Percentiles rank a stretch among this genome's conserved stretches.
phyloP scores from a whole-genome alignment of 23 tunicate species.

The Botrylloides violaceus region DNA sequence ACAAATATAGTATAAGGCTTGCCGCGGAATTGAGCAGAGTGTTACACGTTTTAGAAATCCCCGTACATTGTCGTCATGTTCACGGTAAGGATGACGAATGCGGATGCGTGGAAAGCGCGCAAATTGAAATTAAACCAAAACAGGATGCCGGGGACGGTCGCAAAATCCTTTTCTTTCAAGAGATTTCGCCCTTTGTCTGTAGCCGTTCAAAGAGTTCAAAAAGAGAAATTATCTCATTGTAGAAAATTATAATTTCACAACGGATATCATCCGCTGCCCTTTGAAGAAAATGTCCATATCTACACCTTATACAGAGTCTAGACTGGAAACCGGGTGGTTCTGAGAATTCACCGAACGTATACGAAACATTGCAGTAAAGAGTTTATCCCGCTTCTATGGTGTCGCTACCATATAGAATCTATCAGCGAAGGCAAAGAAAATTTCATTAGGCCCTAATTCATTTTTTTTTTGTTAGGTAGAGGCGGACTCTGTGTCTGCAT shows the following conservation, averaged over 20 bases:
- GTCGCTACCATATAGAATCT: too few species aligned
- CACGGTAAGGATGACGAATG: neutral
- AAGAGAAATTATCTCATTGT: neutral
- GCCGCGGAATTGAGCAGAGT: too few species aligned
- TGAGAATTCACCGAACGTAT: neutral
- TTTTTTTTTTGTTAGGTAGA: too few species aligned
- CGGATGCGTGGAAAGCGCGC: neutral
- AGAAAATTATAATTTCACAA: slow-evolving; percentile 1
- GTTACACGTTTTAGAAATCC: too few species aligned
- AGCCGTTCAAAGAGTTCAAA: neutral
- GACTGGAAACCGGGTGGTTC: slow-evolving; percentile 4
- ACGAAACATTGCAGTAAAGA: too few species aligned
- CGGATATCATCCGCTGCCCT: neutral
- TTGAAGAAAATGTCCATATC: too few species aligned
- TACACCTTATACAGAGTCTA: neutral
- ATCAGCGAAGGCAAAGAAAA: too few species aligned
- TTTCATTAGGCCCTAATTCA: too few species aligned
- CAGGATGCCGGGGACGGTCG: neutral
- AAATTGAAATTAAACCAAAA: neutral
- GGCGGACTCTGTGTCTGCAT: too few species aligned
- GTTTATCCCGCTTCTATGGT: too few species aligned
- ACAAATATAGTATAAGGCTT: too few species aligned
- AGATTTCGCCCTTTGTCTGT: neutral
- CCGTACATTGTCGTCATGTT: too few species aligned
- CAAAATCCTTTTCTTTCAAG: neutral